These are phyloP conservation scores for Chelon labrosus DNA, from an alignment of 2,797 vertebrate species.

Conservation along the genomic window DNA sequence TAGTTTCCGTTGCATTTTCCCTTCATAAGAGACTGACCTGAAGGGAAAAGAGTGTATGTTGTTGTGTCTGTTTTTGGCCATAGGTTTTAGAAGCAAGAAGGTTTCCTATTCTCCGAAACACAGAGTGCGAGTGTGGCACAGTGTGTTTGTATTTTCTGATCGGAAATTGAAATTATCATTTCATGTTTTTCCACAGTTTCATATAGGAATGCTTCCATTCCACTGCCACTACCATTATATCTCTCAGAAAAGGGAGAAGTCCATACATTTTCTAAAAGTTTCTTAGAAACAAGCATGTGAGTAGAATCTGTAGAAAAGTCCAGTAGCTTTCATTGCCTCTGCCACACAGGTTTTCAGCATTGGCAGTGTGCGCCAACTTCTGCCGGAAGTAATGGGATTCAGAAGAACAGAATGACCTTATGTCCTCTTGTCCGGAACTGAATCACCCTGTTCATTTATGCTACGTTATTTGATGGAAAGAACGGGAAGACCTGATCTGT, in stretches of 20 bases:
- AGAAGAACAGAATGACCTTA: constrained; percentile 25
- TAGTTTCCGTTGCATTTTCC: no score
- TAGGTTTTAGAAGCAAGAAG: constrained; percentile 8
- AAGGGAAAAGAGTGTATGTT: constrained; percentile 9
- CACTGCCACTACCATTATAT: constrained; percentile 2
- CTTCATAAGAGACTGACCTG: constrained; percentile 14
- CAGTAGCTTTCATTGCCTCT: constrained; percentile 12
- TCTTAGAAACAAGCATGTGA: background rate
- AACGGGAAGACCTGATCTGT: constrained; percentile 27
- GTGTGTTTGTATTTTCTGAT: constrained; percentile 16
- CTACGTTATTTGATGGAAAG: constrained; percentile 15
- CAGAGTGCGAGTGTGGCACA: background rate
- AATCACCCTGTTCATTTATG: constrained; percentile 37
- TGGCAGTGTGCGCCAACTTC: constrained; percentile 15
- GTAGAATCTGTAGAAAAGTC: constrained; percentile 17
- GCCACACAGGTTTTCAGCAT: constrained; percentile 12
- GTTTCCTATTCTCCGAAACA: constrained; percentile 29
- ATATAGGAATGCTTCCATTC: constrained; percentile 24
- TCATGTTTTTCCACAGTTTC: constrained; percentile 26
- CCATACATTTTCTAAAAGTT: constrained; percentile 14
- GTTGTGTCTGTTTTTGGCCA: constrained; percentile 42
- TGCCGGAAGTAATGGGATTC: constrained; percentile 5
- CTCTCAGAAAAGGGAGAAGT: background rate
- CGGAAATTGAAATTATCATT: constrained; percentile 37
- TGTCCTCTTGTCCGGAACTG: constrained; percentile 33